These are phyloP conservation scores for Mormyrus hasselquistii DNA, from an alignment of 2,797 vertebrate genomes.

Conservation along the genomic window DNA sequence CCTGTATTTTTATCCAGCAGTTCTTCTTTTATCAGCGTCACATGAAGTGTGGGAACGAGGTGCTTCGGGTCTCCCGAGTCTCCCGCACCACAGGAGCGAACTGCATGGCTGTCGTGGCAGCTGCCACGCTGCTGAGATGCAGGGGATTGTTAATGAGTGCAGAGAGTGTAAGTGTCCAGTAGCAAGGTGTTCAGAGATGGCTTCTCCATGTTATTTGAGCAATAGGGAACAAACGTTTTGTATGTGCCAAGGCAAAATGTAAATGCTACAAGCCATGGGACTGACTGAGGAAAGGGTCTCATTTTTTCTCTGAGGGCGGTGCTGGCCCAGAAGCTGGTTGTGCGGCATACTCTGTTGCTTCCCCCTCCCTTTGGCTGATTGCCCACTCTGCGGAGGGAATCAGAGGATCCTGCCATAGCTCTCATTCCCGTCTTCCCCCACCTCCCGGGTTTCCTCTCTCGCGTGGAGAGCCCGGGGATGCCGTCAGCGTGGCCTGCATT, in stretches of 20 bases:
- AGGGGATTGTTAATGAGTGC: not conserved
- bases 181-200: not conserved
- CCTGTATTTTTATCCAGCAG: not conserved
- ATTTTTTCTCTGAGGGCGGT: not conserved
- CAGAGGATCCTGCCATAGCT: not conserved
- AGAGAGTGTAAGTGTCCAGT: not conserved
- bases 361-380: not conserved
- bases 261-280: not conserved
- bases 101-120: not conserved
- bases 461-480: not conserved
- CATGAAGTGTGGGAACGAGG: not conserved
- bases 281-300: not conserved
- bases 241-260: not conserved
- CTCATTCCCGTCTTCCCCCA: not conserved
- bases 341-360: not conserved
- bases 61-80: not conserved
- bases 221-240: not conserved
- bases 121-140: not conserved
- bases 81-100: not conserved
- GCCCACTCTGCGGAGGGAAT: not conserved
- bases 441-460: not conserved
- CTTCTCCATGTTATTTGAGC: not conserved
- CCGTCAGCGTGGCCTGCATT: constrained; percentile 13
- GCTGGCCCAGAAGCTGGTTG: not conserved
- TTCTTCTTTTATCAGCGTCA: not conserved